Conservation (phyloP, 2,888 invertebrate species). For the Ochropleura leucogaster region DNA sequence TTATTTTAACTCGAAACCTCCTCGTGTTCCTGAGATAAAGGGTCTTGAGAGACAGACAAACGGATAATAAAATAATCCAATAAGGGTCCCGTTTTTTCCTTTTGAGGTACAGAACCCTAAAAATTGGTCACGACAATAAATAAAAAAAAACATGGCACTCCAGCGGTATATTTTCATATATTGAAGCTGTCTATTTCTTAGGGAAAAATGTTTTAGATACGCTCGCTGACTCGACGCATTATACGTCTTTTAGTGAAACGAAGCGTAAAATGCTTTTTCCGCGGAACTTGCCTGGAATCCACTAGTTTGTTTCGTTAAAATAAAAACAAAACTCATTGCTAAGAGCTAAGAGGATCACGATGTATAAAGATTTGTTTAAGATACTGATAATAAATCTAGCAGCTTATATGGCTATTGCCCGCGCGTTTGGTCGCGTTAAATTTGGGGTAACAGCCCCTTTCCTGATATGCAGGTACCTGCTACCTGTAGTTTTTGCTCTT, state of each 20-base stretch:
- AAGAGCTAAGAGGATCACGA: conserved; percentile 10
- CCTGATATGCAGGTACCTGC: too few relatives aligned
- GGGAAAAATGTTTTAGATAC: conserved; percentile 18
- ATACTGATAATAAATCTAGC: neutral
- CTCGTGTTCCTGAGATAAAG: too few relatives aligned
- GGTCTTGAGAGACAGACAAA: too few relatives aligned
- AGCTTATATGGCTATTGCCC: neutral
- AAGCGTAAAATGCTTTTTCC: conserved; percentile 17
- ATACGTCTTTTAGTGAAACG: conserved; percentile 19
- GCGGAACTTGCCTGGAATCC: neutral
- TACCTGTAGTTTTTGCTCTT: too few relatives aligned
- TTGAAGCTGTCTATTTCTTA: neutral
- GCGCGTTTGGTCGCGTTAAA: neutral
- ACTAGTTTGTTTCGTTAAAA: neutral
- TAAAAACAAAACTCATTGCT: conserved; percentile 3
- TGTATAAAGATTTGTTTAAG: conserved; percentile 3
- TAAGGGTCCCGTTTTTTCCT: too few relatives aligned
- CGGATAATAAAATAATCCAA: too few relatives aligned
- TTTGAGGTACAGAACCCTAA: neutral
- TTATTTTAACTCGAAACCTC: too few relatives aligned
- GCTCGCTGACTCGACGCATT: conserved; percentile 24
- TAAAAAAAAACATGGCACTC: neutral
- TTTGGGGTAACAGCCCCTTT: too few relatives aligned
- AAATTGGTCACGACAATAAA: neutral
- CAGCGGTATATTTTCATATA: neutral